Conservation (phyloP, 2,113 vertebrate genomes). For the Eublepharis macularius region DNA sequence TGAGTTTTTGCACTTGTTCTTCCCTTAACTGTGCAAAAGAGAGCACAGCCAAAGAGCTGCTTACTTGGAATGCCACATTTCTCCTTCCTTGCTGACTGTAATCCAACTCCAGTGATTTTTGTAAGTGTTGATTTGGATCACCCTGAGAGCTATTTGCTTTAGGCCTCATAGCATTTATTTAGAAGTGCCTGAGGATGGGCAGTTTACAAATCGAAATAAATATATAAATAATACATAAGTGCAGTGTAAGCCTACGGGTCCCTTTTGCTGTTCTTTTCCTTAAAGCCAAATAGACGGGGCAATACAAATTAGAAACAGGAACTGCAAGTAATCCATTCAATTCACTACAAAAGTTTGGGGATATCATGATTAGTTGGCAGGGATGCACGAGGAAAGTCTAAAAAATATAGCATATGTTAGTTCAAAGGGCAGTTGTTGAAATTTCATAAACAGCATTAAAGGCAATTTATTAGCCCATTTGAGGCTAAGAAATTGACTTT, state of each 20-base stretch:
- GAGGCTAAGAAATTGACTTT: background rate
- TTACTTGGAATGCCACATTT: rapidly evolving
- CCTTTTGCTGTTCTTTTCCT: no score
- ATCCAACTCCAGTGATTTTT: background rate
- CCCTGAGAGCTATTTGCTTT: background rate
- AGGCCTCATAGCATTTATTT: background rate
- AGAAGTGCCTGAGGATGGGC: no score
- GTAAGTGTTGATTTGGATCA: background rate
- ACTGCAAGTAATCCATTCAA: no score
- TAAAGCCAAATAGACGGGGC: no score
- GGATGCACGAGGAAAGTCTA: no score
- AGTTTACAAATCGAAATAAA: no score
- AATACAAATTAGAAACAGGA: no score
- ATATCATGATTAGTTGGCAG: no score
- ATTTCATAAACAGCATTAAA: background rate
- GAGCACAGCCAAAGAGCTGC: background rate
- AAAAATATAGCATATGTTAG: no score
- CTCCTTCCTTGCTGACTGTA: conserved; percentile 1
- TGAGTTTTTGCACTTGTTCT: conserved; percentile 24
- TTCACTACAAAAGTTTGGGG: no score
- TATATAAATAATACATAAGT: no score
- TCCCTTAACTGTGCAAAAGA: conserved; percentile 25
- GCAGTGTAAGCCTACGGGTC: no score
- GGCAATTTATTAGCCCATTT: background rate
- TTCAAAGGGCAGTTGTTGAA: background rate